Conservation (phyloP, 2,888 invertebrate species). For the Limnephilus auricula region DNA sequence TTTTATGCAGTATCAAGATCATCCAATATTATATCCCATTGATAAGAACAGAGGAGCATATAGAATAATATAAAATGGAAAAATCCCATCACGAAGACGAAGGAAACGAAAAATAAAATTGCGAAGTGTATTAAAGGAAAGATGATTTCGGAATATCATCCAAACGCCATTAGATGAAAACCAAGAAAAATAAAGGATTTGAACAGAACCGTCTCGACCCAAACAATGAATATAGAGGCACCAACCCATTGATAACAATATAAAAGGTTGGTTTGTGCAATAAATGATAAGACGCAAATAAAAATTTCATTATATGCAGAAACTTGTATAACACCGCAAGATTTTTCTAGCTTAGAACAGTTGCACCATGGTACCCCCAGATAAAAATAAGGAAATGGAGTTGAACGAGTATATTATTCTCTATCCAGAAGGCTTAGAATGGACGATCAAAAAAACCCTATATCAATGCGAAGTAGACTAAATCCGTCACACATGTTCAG, state of each 20-base stretch:
- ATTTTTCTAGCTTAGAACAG: too few species aligned
- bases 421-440: too few species aligned
- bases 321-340: too few species aligned
- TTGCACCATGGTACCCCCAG: background rate
- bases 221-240: background rate
- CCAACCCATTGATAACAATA: background rate
- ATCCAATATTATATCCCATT: background rate
- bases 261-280: background rate
- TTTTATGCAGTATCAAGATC: background rate
- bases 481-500: too few species aligned
- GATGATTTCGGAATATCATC: conserved; percentile 14
- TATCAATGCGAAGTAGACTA: too few species aligned
- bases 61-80: background rate
- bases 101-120: background rate
- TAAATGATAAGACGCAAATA: background rate
- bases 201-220: background rate
- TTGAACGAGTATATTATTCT: background rate
- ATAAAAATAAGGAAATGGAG: background rate
- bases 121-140: background rate
- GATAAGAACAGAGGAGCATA: background rate
- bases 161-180: conserved; percentile 8
- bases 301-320: background rate
- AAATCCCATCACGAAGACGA: background rate
- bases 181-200: background rate
- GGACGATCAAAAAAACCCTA: too few species aligned